Evolutionary conservation across 2,113 vertebrate genomes (phyloP).

Genomic region (Pomatorhinus ruficollis): DNA sequence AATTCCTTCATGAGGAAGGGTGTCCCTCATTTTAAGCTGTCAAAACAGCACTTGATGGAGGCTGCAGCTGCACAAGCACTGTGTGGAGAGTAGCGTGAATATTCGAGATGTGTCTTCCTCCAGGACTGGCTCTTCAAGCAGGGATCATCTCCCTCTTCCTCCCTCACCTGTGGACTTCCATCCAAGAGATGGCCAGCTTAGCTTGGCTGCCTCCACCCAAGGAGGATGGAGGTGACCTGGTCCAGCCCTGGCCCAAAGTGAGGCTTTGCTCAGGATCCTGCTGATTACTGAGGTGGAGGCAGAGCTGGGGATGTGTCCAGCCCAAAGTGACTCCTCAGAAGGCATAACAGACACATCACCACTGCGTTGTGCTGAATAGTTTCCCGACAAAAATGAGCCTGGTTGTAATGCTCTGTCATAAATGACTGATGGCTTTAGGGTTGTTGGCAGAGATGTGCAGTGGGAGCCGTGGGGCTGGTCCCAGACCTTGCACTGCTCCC

Average conservation of each 20-base stretch:
- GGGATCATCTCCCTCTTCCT: background rate
- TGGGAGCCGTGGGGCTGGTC: background rate
- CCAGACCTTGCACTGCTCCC: background rate
- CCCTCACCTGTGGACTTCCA: background rate
- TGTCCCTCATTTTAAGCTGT: background rate
- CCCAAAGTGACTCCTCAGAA: background rate
- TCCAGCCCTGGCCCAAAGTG: background rate
- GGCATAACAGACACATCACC: fast-evolving
- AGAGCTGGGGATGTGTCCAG: background rate
- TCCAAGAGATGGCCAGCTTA: fast-evolving
- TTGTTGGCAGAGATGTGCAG: background rate
- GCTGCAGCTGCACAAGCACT: background rate
- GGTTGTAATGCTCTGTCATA: fast-evolving
- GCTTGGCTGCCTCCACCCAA: background rate
- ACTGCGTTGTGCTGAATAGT: fast-evolving
- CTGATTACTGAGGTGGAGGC: background rate
- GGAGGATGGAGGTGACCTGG: background rate
- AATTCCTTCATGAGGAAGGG: background rate
- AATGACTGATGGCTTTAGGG: background rate
- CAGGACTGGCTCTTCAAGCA: background rate
- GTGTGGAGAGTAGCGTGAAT: background rate
- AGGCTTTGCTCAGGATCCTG: background rate
- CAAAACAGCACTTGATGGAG: background rate
- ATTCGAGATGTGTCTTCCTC: background rate
- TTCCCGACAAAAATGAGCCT: background rate